A percentile compares a stretch with the other conserved stretches of the same genome.
Conservation (phyloP, 1,140 invertebrate species). For the Leptinotarsa texana region DNA sequence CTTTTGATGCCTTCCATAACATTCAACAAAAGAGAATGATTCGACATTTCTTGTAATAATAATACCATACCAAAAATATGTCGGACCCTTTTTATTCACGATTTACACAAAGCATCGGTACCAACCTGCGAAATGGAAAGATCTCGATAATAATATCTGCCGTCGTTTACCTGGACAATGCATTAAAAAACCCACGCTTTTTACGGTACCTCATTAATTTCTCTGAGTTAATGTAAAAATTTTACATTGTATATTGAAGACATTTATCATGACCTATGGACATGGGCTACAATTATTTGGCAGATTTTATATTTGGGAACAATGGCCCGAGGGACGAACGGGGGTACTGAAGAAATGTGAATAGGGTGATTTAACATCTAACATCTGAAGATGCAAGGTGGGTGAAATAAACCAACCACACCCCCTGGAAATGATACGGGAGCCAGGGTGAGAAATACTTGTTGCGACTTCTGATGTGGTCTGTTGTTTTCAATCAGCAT, state of each 20-base stretch:
- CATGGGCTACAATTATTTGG: conserved; percentile 38
- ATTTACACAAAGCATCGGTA: neutral
- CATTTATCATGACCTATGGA: conserved; percentile 34
- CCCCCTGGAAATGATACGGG: conserved; percentile 36
- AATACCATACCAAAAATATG: neutral
- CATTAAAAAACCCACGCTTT: conserved; percentile 15
- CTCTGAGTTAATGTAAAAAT: conserved; percentile 22
- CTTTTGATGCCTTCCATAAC: neutral
- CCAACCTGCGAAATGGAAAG: conserved; percentile 2
- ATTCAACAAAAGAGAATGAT: neutral
- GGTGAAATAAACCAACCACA: conserved; percentile 38
- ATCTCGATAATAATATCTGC: neutral
- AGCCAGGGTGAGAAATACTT: neutral
- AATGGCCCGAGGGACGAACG: conserved; percentile 26
- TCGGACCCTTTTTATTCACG: conserved; percentile 8
- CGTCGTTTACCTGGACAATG: conserved; percentile 3
- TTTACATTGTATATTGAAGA: conserved; percentile 15
- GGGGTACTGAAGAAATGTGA: conserved; percentile 24
- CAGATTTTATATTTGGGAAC: conserved; percentile 32
- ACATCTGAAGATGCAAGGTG: conserved; percentile 42
- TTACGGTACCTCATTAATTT: conserved; percentile 23
- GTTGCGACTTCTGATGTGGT: no score
- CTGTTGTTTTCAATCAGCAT: no score
- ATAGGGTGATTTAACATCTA: conserved; percentile 26
- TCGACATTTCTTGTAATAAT: neutral